phyloP scores from a whole-genome alignment of 2,113 vertebrate species.

The Cairina moschata region DNA sequence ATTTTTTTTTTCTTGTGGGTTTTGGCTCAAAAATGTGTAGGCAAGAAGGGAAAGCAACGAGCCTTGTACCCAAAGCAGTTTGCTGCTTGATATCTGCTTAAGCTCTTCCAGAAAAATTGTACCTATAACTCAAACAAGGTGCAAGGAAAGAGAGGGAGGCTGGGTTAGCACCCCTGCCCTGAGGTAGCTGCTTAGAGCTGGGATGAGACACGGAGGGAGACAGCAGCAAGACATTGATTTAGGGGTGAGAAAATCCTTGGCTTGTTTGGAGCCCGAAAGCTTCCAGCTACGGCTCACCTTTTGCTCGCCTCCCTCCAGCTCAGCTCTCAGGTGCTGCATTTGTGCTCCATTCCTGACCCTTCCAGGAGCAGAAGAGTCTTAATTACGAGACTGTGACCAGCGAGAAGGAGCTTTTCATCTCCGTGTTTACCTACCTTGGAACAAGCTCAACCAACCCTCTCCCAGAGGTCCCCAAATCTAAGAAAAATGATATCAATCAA shows the following conservation, averaged over 20 bases:
- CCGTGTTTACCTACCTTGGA: background rate
- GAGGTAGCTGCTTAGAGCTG: background rate
- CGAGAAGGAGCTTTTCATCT: background rate
- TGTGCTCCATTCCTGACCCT: background rate
- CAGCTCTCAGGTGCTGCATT: background rate
- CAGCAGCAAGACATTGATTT: background rate
- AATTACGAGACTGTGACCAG: background rate
- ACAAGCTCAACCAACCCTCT: background rate
- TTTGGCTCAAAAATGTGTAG: constrained; percentile 29
- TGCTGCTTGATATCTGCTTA: background rate
- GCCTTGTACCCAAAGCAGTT: background rate
- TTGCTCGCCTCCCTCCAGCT: background rate
- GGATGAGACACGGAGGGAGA: background rate
- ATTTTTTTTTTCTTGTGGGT: background rate
- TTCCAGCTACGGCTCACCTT: background rate
- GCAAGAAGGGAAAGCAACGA: background rate
- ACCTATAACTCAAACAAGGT: background rate
- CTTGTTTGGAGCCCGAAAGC: background rate
- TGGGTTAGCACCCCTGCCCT: background rate
- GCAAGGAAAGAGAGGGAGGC: background rate
- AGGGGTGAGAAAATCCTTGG: background rate
- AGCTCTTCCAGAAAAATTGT: background rate
- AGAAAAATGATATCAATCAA: background rate
- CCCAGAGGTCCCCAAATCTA: background rate
- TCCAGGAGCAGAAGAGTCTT: background rate